These are phyloP conservation scores for Carassius auratus DNA, from an alignment of 2,113 vertebrate genomes.

Conservation along the genomic window DNA sequence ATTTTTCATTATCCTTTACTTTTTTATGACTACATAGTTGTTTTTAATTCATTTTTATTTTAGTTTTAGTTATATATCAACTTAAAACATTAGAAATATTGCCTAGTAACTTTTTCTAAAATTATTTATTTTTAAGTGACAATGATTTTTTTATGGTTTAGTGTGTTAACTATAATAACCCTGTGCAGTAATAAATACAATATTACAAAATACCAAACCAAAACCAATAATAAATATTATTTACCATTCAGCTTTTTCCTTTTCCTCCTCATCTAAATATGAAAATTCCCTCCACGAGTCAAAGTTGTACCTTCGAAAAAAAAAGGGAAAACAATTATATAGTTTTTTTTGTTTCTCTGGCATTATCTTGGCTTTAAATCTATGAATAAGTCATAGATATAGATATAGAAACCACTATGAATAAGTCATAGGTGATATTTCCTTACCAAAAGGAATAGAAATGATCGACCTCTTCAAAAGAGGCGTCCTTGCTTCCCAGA, in stretches of 20 bases:
- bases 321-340: not conserved
- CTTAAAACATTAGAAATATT: too few species aligned
- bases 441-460: slow-evolving; percentile 98
- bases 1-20: too few species aligned
- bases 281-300: slow-evolving; percentile 99
- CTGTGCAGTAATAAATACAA: not conserved
- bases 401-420: too few species aligned
- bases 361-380: not conserved
- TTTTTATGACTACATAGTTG: too few species aligned
- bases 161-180: not conserved
- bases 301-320: slow-evolving; percentile 90
- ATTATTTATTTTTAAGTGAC: too few species aligned
- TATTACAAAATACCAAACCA: too few species aligned
- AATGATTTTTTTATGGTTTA: too few species aligned
- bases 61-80: too few species aligned
- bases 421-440: not conserved
- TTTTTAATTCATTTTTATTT: too few species aligned
- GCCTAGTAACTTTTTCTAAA: too few species aligned
- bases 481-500: slow-evolving; percentile 84
- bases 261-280: slow-evolving; percentile 98
- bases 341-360: not conserved
- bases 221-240: slow-evolving; percentile 31
- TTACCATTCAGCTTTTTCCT: slow-evolving; percentile 99
- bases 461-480: slow-evolving; percentile 95
- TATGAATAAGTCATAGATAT: not conserved